Conservation (phyloP, 2,113 vertebrate genomes). For the Cariama cristata region DNA sequence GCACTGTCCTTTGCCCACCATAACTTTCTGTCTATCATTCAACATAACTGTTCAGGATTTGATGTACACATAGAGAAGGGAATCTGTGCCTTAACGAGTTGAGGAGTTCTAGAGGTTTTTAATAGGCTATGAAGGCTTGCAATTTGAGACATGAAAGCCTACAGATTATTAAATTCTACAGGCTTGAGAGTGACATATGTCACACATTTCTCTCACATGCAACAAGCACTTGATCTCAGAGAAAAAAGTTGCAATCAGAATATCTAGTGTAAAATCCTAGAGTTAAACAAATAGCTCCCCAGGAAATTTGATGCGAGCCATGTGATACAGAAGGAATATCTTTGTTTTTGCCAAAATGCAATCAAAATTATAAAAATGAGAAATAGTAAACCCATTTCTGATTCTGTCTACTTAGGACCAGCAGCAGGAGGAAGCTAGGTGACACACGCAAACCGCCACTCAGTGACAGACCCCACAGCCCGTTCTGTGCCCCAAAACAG, state of each 20-base stretch:
- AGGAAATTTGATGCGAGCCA: not conserved
- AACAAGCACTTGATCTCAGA: not conserved
- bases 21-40: not conserved
- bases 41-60: not conserved
- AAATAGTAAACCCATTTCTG: not conserved
- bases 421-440: not conserved
- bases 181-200: not conserved
- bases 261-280: not conserved
- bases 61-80: not conserved
- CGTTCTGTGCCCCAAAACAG: not conserved
- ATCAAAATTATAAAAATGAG: not conserved
- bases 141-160: not conserved
- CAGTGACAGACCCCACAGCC: not conserved
- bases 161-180: not conserved
- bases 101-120: not conserved
- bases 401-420: not conserved
- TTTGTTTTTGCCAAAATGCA: not conserved
- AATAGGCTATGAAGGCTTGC: not conserved
- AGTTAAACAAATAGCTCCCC: not conserved
- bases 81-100: not conserved
- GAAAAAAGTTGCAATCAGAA: not conserved
- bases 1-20: not conserved
- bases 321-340: not conserved
- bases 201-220: not conserved
- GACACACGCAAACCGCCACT: accelerated